phyloP scores from a whole-genome alignment of 2,888 invertebrate genomes.

The Coremacera marginata region DNA sequence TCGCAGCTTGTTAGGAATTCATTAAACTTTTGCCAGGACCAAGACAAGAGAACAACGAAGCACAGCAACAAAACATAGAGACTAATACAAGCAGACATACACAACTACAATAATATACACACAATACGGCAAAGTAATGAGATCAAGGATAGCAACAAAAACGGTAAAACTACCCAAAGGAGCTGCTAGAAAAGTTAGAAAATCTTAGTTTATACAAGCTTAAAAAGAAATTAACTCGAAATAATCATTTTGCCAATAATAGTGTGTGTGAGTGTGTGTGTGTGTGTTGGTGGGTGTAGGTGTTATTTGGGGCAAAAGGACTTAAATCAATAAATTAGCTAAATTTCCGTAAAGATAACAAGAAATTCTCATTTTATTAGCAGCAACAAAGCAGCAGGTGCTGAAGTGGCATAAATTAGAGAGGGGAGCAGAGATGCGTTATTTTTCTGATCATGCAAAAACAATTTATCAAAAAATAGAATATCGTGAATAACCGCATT shows the following conservation, averaged over 20 bases:
- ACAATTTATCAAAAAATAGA: too few relatives aligned
- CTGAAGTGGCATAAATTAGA: too few relatives aligned
- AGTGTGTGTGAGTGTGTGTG: not conserved
- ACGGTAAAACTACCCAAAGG: not conserved
- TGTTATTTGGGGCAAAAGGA: not conserved
- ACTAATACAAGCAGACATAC: too few relatives aligned
- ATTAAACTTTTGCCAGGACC: slow-evolving; percentile 17
- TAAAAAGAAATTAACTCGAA: not conserved
- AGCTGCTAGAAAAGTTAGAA: not conserved
- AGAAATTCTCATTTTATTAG: not conserved
- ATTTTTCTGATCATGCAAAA: too few relatives aligned
- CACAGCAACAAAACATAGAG: not conserved
- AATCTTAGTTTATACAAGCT: not conserved
- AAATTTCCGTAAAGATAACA: slow-evolving; percentile 24
- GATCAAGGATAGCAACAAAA: slow-evolving; percentile 5
- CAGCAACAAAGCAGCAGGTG: too few relatives aligned
- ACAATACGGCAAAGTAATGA: not conserved
- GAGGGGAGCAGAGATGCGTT: too few relatives aligned
- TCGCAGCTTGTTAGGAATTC: slow-evolving; percentile 15
- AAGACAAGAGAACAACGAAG: not conserved
- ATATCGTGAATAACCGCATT: too few relatives aligned
- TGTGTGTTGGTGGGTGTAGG: not conserved
- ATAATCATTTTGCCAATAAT: not conserved
- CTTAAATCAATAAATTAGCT: slow-evolving; percentile 32
- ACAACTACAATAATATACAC: not conserved